Conservation (phyloP, 2,888 invertebrate species). For the Osmoderma eremita region DNA sequence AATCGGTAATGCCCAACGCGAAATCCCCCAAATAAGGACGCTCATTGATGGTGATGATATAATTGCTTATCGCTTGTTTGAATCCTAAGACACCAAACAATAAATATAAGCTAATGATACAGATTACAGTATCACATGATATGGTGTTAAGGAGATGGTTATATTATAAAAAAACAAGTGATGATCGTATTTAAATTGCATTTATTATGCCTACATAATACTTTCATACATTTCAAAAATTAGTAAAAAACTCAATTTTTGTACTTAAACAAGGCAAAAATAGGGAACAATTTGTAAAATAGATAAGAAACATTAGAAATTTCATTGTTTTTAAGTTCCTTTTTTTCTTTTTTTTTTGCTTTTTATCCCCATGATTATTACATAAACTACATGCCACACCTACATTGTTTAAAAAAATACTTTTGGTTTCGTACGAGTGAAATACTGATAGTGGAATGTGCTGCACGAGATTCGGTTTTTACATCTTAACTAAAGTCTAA, state of each 20-base stretch:
- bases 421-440: conserved; percentile 36
- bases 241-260: conserved; percentile 30
- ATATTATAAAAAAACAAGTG: neutral
- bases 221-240: conserved; percentile 36
- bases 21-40: too few relatives aligned
- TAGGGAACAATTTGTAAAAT: conserved; percentile 17
- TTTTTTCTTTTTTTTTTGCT: conserved; percentile 19
- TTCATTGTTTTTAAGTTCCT: neutral
- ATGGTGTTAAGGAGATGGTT: too few relatives aligned
- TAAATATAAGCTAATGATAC: too few relatives aligned
- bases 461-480: conserved; percentile 26
- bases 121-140: too few relatives aligned
- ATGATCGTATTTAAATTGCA: conserved; percentile 19
- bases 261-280: conserved; percentile 29
- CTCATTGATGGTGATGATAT: too few relatives aligned
- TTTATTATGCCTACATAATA: conserved; percentile 32
- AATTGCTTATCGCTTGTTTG: too few relatives aligned
- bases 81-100: too few relatives aligned
- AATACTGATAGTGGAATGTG: conserved; percentile 40
- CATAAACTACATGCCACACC: neutral
- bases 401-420: conserved; percentile 28
- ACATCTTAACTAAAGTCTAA: conserved; percentile 16
- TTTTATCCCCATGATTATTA: conserved; percentile 1
- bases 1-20: too few relatives aligned
- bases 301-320: conserved; percentile 24